Conservation (phyloP, 2,113 vertebrate species). For the Syrmaticus mikado region DNA sequence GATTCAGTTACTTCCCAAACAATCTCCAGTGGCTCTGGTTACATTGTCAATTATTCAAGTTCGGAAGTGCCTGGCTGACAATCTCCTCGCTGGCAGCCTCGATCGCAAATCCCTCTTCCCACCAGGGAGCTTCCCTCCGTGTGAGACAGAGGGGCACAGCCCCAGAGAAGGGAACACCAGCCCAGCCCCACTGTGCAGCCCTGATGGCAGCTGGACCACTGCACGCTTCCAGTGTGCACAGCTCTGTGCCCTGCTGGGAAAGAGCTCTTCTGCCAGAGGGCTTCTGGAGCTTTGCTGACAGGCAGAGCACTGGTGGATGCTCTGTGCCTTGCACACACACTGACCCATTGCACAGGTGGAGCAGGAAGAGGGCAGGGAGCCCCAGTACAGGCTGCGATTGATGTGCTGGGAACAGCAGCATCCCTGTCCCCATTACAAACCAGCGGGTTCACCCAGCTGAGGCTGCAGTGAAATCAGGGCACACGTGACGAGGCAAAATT, state of each 20-base stretch:
- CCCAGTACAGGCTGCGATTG: neutral
- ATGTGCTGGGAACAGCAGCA: neutral
- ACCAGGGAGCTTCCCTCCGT: neutral
- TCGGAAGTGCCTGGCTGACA: neutral
- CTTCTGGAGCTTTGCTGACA: neutral
- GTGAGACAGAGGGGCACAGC: neutral
- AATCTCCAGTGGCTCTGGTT: constrained; percentile 38
- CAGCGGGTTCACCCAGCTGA: rapidly evolving
- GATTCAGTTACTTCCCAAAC: constrained; percentile 39
- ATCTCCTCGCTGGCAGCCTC: neutral
- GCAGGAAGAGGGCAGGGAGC: neutral
- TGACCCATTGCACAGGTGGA: neutral
- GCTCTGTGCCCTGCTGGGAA: no score
- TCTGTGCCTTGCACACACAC: neutral
- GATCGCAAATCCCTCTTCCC: neutral
- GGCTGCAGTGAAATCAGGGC: constrained; percentile 31
- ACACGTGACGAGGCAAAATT: neutral
- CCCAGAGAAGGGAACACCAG: neutral
- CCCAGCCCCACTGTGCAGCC: neutral
- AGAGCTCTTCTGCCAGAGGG: no score
- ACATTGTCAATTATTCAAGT: neutral
- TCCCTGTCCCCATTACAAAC: neutral
- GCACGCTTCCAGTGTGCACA: no score
- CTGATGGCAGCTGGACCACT: neutral
- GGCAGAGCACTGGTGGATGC: neutral